A percentile compares a stretch with the other conserved stretches of the same genome.
These are phyloP conservation scores for Hirudinaria manillensis DNA, from an alignment of 2,888 invertebrate genomes.

Conservation along the genomic window DNA sequence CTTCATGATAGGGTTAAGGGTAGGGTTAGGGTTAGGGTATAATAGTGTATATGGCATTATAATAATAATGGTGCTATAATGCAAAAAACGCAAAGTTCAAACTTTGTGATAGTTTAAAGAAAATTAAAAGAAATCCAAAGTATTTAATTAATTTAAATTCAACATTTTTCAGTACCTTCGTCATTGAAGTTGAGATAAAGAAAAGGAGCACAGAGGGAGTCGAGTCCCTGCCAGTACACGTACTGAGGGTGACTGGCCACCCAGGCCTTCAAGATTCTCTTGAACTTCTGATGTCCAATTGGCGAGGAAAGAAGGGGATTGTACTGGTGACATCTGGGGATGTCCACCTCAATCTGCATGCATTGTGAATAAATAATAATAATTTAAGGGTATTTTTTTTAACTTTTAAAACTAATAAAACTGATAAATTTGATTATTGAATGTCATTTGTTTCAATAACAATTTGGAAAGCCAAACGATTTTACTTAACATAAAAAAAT, in stretches of 20 bases:
- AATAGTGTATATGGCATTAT: no score
- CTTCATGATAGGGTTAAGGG: no score
- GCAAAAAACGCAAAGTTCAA: no score
- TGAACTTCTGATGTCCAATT: conserved; percentile 79
- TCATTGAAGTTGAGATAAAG: conserved; percentile 59
- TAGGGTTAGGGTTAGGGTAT: no score
- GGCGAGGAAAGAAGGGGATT: conserved; percentile 90
- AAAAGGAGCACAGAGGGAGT: conserved; percentile 95
- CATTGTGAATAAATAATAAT: no score
- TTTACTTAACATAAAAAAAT: no score
- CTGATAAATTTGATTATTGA: conserved; percentile 2
- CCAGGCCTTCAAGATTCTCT: conserved; percentile 88
- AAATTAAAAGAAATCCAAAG: background rate
- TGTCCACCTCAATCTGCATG: conserved; percentile 88
- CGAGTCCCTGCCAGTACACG: conserved; percentile 98
- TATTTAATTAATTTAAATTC: background rate
- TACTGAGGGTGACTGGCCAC: conserved; percentile 85
- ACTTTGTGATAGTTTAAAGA: no score
- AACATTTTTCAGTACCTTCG: conserved; percentile 2
- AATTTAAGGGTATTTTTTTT: background rate
- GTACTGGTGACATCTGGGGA: conserved; percentile 97
- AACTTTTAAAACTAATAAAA: background rate
- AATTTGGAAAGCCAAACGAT: background rate
- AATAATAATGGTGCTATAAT: no score
- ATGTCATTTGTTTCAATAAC: background rate